These are phyloP conservation scores for Leptopilina drosophilae DNA, from an alignment of 2,888 invertebrate species.

Conservation along the genomic window DNA sequence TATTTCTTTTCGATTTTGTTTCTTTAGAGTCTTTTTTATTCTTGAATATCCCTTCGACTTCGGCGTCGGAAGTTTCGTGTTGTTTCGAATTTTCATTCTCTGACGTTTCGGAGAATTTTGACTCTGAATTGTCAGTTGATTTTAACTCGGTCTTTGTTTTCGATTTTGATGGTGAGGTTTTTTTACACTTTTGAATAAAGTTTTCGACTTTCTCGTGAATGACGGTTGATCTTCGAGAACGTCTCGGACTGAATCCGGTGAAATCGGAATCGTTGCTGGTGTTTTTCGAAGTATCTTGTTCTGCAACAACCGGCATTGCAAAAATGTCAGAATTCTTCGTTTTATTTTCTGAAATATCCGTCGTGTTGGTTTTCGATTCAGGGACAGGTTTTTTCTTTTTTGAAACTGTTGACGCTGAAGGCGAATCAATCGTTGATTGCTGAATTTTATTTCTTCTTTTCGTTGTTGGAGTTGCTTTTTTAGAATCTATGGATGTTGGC, in stretches of 20 bases:
- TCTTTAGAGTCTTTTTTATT: not conserved
- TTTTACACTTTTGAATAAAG: not conserved
- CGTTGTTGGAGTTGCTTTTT: not conserved
- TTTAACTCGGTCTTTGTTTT: conserved; percentile 16
- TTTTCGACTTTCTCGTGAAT: too few relatives aligned
- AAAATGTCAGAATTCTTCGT: not conserved
- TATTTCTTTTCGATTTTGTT: conserved; percentile 25
- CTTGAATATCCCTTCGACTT: conserved; percentile 50
- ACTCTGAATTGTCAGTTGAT: not conserved
- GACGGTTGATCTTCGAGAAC: too few relatives aligned
- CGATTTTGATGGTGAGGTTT: not conserved
- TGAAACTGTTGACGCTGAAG: not conserved
- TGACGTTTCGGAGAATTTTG: not conserved
- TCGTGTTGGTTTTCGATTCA: not conserved
- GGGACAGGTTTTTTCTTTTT: not conserved
- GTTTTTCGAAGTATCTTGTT: too few relatives aligned
- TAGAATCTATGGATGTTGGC: too few relatives aligned
- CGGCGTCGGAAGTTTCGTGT: conserved; percentile 47
- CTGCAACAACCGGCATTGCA: not conserved
- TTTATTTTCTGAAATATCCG: not conserved
- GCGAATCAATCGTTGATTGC: not conserved
- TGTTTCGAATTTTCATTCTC: conserved; percentile 22
- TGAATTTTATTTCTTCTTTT: not conserved
- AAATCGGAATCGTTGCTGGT: too few relatives aligned
- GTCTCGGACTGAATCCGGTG: too few relatives aligned